These are phyloP conservation scores for Cydia amplana DNA, from an alignment of 1,140 invertebrate species.

Conservation along the genomic window DNA sequence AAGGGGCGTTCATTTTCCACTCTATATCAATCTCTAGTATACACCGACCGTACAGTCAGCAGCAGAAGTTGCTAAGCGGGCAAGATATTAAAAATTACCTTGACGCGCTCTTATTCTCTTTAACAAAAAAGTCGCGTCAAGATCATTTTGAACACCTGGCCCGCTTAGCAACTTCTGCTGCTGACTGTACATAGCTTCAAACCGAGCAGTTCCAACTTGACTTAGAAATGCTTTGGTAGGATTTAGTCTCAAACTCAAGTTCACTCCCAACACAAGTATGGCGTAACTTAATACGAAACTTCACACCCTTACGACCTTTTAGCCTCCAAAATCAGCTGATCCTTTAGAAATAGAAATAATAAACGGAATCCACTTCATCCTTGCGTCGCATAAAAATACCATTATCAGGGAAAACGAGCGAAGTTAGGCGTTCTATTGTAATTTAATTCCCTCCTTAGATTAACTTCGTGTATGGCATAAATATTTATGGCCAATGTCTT, in stretches of 20 bases:
- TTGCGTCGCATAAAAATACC: constrained; percentile 10
- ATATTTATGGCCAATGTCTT: constrained; percentile 3
- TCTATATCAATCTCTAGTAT: neutral
- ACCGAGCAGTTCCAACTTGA: neutral
- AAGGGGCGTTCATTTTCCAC: too few species aligned
- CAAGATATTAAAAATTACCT: too few species aligned
- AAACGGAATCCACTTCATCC: constrained; percentile 13
- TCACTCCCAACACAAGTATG: neutral
- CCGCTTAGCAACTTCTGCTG: too few species aligned
- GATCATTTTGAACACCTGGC: too few species aligned
- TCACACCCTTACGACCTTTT: neutral
- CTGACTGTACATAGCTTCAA: neutral
- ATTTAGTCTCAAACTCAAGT: neutral
- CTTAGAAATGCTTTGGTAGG: neutral
- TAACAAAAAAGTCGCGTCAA: too few species aligned
- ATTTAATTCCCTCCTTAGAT: constrained; percentile 3
- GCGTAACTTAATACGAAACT: neutral
- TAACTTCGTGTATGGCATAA: constrained; percentile 6
- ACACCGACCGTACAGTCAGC: neutral
- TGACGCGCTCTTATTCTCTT: too few species aligned
- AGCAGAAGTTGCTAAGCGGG: too few species aligned
- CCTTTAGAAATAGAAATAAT: constrained; percentile 9
- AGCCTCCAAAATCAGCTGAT: neutral
- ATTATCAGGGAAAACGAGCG: neutral
- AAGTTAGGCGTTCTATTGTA: constrained; percentile 8